Base-by-base conservation (phyloP, 92 coral and sea anemone species). In the Parazoanthus swiftii region DNA sequence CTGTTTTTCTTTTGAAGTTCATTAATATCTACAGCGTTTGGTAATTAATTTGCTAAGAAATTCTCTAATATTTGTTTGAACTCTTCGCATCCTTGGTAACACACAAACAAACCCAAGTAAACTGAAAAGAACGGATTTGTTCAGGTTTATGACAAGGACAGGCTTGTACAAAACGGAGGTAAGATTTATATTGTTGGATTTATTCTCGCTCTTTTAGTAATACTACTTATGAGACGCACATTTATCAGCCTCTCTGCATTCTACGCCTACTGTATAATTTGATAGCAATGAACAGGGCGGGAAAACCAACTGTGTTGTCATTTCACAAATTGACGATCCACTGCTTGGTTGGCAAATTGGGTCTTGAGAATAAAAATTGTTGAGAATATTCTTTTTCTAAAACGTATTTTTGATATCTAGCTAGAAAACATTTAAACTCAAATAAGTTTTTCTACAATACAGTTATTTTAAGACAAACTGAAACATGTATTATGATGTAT, bases 51-150 rank as follows among this genome's bases (percentile, higher is more conserved):
- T 16, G 10, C 25, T 38, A 6, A 73, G 15, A 76, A 33, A 76
- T 76, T 76, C 80, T 3, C 48, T 76, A 76, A 76, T 76, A 6
- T 76, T 21, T 37, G 21, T 42, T 42, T 76, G 6, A 18, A 44
- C 23, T 39, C 80, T 23, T 76, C 42, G 80, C 51, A 76, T 18
- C 80, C 80, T 37, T 39, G 80, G 80, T 21, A 76, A 76, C 80
- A 37, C 29, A 37, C 48, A 76, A 76, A 76, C 80, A 76, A 76
- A 39, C 8, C 48, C 25, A 63, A 18, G 26, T 23, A 63, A 63
- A 63, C 70, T 63, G 70, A 63, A 63, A 63, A 63, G 1, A 20
- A 63, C 68, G 21, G 70, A 18, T 63, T 26, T 25, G 68, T 7
- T 58, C 66, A 58, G 20, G 66, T 58, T 13, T 13, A 18, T 51